phyloP scores from a whole-genome alignment of 2,888 invertebrate species.

The Baronia brevicornis region DNA sequence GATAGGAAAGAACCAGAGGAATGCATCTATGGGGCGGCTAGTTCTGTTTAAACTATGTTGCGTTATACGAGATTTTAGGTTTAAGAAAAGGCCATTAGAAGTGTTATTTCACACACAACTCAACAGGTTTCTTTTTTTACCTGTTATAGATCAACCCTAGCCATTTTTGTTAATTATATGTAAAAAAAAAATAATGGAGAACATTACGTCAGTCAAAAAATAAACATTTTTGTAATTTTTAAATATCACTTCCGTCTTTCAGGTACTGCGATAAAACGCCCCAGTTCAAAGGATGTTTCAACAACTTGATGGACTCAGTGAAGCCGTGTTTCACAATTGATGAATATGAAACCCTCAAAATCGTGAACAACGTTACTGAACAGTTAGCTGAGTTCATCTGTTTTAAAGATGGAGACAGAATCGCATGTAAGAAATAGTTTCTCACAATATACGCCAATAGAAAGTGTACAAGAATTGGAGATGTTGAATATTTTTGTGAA shows the following conservation, averaged over 20 bases:
- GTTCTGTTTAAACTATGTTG: too few species aligned
- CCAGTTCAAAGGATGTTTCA: constrained; percentile 53
- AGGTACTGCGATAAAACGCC: constrained; percentile 59
- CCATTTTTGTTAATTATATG: too few species aligned
- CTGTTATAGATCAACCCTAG: too few species aligned
- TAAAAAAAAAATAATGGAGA: constrained; percentile 1
- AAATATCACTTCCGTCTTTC: constrained; percentile 17
- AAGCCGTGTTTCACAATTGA: constrained; percentile 78
- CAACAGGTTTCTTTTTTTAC: not conserved
- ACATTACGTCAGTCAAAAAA: not conserved
- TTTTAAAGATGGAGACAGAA: constrained; percentile 87
- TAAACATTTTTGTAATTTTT: not conserved
- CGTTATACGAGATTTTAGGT: too few species aligned
- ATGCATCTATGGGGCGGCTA: too few species aligned
- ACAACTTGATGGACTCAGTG: constrained; percentile 34
- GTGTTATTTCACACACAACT: too few species aligned
- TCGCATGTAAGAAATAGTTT: constrained; percentile 78
- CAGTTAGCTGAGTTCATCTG: constrained; percentile 84
- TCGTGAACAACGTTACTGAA: constrained; percentile 79
- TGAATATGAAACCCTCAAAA: constrained; percentile 78
- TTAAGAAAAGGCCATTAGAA: too few species aligned
- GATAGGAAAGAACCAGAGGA: too few species aligned
- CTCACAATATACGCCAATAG: not conserved
- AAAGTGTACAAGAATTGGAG: not conserved
- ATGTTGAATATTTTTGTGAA: not conserved